Evolutionary conservation across 2,797 vertebrate species (phyloP).

Genomic region (Xenopus petersii): DNA sequence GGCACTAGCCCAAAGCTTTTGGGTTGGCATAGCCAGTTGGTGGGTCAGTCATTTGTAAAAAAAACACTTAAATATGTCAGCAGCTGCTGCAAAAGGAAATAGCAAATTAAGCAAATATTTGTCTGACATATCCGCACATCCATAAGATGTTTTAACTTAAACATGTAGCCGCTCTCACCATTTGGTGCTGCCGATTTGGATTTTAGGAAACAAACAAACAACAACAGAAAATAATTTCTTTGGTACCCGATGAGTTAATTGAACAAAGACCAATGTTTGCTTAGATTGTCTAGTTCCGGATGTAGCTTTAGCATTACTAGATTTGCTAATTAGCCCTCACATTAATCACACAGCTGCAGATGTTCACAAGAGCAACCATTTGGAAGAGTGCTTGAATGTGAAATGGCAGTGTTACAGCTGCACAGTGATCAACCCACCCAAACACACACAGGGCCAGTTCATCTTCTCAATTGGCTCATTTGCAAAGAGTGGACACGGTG

Average conservation of each 20-base stretch:
- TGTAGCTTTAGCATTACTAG: slow-evolving; percentile 5
- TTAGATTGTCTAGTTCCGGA: slow-evolving; percentile 10
- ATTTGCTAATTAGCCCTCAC: slow-evolving; percentile 36
- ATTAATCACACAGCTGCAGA: slow-evolving; percentile 46
- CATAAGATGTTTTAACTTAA: too few species aligned
- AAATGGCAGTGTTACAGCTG: slow-evolving; percentile 37
- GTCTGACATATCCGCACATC: too few species aligned
- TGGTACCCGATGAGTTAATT: neutral
- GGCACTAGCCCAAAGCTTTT: too few species aligned
- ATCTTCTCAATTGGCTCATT: slow-evolving; percentile 16
- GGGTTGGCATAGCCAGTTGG: too few species aligned
- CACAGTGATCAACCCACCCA: slow-evolving; percentile 20
- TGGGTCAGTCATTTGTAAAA: too few species aligned
- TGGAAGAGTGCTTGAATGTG: slow-evolving; percentile 30
- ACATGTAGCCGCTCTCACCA: too few species aligned
- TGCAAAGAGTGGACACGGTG: slow-evolving; percentile 10
- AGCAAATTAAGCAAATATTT: too few species aligned
- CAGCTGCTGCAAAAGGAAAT: too few species aligned
- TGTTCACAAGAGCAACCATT: slow-evolving; percentile 34
- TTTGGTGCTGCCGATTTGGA: too few species aligned
- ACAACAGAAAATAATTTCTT: neutral
- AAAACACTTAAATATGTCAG: too few species aligned
- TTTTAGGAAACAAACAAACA: too few species aligned
- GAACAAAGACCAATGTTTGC: slow-evolving; percentile 18
- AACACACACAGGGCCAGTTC: slow-evolving; percentile 11